Percentiles rank a stretch among this genome's conserved stretches.
Conservation (phyloP, 1,140 invertebrate species). For the Leptinotarsa lineolata region DNA sequence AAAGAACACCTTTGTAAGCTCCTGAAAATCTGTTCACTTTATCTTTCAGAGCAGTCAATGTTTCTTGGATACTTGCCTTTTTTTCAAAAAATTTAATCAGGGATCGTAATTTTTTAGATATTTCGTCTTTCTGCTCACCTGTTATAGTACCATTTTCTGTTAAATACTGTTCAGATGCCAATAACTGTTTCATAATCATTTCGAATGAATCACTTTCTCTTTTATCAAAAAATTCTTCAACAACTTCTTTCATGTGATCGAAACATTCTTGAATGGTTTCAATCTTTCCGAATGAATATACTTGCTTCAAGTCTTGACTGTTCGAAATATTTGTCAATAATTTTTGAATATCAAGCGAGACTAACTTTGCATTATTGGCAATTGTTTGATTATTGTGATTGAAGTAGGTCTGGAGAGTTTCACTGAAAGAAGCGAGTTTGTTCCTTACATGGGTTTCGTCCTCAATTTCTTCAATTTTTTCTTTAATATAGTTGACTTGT, state of each 20-base stretch:
- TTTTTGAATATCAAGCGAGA: constrained; percentile 31
- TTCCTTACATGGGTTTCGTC: constrained; percentile 19
- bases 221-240: constrained; percentile 28
- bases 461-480: constrained; percentile 25
- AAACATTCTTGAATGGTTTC: constrained; percentile 15
- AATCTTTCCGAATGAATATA: constrained; percentile 3
- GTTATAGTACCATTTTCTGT: background rate
- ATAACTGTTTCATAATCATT: background rate
- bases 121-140: constrained; percentile 26
- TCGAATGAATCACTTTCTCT: constrained; percentile 5
- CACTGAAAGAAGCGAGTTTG: constrained; percentile 31
- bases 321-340: constrained; percentile 19
- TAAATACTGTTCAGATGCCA: background rate
- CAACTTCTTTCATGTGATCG: constrained; percentile 21
- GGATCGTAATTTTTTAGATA: constrained; percentile 25
- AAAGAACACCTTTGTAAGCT: constrained; percentile 39
- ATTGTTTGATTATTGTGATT: constrained; percentile 33
- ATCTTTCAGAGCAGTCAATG: constrained; percentile 33
- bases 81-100: constrained; percentile 19
- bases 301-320: background rate
- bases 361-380: constrained; percentile 32
- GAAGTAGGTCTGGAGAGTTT: constrained; percentile 20
- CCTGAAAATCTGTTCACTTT: constrained; percentile 42
- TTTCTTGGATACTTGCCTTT: constrained; percentile 29
- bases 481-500: constrained; percentile 37